phyloP scores from a whole-genome alignment of 2,797 vertebrate genomes.

The Gymnothorax reevesii region DNA sequence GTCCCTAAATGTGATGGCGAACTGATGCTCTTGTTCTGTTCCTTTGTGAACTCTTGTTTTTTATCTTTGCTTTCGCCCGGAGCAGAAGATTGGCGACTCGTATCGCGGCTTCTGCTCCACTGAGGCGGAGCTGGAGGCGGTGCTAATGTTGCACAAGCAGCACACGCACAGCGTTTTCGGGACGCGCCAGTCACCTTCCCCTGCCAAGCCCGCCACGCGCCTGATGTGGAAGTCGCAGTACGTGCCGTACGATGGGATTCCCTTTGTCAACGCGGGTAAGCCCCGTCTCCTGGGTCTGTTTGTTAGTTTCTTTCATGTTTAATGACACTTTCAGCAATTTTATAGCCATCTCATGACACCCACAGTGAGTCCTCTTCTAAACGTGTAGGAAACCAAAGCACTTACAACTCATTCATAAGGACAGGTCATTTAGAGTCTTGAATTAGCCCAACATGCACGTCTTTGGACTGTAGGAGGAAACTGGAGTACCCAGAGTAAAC shows the following conservation, averaged over 20 bases:
- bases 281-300: neutral
- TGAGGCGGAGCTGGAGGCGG: constrained; percentile 76
- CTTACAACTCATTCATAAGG: too few species aligned
- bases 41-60: neutral
- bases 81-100: constrained; percentile 83
- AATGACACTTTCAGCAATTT: too few species aligned
- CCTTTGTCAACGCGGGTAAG: constrained; percentile 83
- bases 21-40: too few species aligned
- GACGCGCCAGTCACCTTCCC: constrained; percentile 80
- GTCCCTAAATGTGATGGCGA: too few species aligned
- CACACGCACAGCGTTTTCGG: constrained; percentile 81
- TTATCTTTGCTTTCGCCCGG: neutral
- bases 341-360: neutral
- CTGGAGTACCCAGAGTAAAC: too few species aligned
- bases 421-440: too few species aligned
- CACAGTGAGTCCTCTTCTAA: neutral
- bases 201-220: constrained; percentile 79
- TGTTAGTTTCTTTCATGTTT: too few species aligned
- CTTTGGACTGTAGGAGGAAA: too few species aligned
- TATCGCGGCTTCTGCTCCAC: constrained; percentile 81
- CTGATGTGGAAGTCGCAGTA: constrained; percentile 88
- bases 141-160: constrained; percentile 79
- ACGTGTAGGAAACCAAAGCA: too few species aligned
- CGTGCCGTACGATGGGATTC: constrained; percentile 83
- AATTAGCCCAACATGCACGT: too few species aligned